Evolutionary conservation across 2,888 invertebrate genomes (phyloP), one percentile per base, ranked within the genome.

Genomic region (Cheilosia soror): DNA sequence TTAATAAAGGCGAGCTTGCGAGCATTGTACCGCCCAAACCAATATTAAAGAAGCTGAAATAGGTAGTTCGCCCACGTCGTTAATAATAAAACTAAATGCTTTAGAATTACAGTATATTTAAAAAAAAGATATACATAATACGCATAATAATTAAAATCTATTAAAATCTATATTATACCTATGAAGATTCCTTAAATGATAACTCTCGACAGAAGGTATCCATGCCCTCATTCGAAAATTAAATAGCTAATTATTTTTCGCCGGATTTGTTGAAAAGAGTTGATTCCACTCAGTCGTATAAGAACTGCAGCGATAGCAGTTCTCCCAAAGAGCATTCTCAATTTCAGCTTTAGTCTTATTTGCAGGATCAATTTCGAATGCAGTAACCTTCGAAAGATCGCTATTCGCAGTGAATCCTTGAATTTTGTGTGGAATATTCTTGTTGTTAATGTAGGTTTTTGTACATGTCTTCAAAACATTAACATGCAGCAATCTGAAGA

Each of bases 251-350:
- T 15, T 40, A 4, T n/a, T 44, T 2, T 3, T 7, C 6, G 27
- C 29, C 5, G 58, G 4, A 25, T 40, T 42, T 20, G 4, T 4
- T n/a, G 27, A 20, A 63, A 85, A 85, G 0, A 81, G 25, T 11
- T 63, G 11, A 3, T 44, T 60, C 85, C 85, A 85, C 9, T 85
- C 66, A 5, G 58, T 63, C 1, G 15, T 29, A 51, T 72, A 76
- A 0, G 31, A 15, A 47, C 72, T 81, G 47, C 55, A 37, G 7
- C n/a, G 25, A 7, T 25, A 37, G 40, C 66, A 44, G 31, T 62
- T 72, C 5, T 72, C 76, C 85, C 85, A 85, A 2, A 85, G 27
- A 5, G 29, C 31, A 2, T 66, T 44, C 11, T 72, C 42, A 2
- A 77, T 66, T 25, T 68, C 81, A 25, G 0, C n/a, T 20, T 68